These are phyloP conservation scores for Eremophila alpestris DNA, from an alignment of 2,797 vertebrate genomes.

Conservation along the genomic window DNA sequence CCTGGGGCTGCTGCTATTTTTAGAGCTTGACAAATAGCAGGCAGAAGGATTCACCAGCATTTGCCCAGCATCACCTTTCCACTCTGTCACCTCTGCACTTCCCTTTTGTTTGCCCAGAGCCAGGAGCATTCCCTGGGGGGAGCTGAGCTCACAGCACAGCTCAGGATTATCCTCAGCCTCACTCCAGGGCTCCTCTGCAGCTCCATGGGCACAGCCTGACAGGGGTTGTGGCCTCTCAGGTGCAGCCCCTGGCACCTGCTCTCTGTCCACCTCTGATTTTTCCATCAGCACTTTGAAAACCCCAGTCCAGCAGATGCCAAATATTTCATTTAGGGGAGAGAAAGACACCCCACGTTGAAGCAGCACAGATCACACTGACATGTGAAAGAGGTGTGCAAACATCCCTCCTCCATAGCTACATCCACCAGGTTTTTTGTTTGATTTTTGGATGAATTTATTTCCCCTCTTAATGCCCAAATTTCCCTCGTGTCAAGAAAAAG, in stretches of 20 bases:
- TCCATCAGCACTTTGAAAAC: not conserved
- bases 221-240: not conserved
- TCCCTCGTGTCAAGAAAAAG: not conserved
- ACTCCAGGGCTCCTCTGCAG: not conserved
- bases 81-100: slow-evolving; percentile 27
- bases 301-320: not conserved
- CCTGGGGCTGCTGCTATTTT: slow-evolving; percentile 29
- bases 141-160: slow-evolving; percentile 14
- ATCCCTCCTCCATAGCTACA: not conserved
- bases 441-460: not conserved
- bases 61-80: slow-evolving; percentile 52
- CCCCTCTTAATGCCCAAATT: not conserved
- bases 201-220: not conserved
- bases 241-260: not conserved
- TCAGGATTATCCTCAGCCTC: not conserved
- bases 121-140: not conserved
- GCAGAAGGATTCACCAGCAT: slow-evolving; percentile 28
- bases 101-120: slow-evolving; percentile 25
- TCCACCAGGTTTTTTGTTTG: accelerated
- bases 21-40: slow-evolving; percentile 54
- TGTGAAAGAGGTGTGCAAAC: not conserved
- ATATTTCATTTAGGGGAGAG: not conserved
- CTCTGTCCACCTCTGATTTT: not conserved
- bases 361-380: not conserved
- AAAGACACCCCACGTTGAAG: not conserved